Conservation (phyloP, 2,113 vertebrate genomes). For the Ceyx melanurus region DNA sequence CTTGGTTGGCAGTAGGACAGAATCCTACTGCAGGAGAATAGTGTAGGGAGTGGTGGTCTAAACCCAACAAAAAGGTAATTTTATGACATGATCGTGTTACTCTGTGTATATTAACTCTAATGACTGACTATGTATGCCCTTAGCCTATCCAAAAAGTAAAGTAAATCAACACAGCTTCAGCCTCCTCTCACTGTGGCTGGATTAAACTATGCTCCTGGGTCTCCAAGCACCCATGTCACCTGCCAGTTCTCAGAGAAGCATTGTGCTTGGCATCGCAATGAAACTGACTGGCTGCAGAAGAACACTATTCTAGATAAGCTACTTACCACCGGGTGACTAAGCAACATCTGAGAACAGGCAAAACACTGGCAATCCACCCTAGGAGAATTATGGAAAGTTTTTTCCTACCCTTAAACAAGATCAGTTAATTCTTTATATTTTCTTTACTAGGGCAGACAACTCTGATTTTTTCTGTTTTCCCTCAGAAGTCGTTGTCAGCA, state of each 20-base stretch:
- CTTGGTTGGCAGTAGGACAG: neutral
- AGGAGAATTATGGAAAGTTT: neutral
- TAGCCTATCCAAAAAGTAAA: neutral
- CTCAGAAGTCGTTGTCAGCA: neutral
- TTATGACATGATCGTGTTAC: neutral
- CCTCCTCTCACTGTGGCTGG: neutral
- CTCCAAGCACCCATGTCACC: neutral
- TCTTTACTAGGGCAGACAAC: neutral
- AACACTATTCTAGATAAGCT: neutral
- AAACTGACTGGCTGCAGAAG: neutral
- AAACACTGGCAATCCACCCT: neutral
- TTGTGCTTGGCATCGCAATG: neutral
- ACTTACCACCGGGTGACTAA: neutral
- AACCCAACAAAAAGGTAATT: neutral
- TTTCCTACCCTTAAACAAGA: neutral
- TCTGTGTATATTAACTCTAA: neutral
- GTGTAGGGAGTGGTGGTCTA: neutral
- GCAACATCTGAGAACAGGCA: neutral
- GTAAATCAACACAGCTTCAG: neutral
- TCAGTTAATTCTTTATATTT: neutral
- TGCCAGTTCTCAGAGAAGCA: neutral
- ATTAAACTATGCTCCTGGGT: neutral
- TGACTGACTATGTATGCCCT: neutral
- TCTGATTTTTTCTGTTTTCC: neutral
- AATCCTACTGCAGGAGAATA: neutral